Conservation (phyloP, 2,797 vertebrate species). For the Eulemur mongoz region DNA sequence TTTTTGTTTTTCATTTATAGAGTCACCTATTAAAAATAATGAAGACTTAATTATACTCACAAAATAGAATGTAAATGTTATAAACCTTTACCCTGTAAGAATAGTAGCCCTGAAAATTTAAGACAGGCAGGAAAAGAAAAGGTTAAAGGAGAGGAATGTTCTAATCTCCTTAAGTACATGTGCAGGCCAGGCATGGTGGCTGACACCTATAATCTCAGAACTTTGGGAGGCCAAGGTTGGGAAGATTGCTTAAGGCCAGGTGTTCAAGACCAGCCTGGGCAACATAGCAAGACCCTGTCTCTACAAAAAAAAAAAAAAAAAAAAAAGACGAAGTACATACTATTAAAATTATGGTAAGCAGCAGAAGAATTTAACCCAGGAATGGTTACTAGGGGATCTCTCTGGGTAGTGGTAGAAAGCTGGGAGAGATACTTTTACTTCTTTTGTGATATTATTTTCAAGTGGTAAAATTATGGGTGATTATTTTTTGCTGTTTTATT, state of each 20-base stretch:
- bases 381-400: neutral
- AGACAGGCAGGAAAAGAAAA: neutral
- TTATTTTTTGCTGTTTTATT: neutral
- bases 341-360: neutral
- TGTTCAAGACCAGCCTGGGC: neutral
- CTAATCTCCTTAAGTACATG: neutral
- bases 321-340: neutral
- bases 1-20: neutral
- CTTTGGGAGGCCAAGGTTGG: neutral
- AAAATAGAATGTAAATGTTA: neutral
- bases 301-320: neutral
- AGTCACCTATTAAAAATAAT: neutral
- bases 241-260: neutral
- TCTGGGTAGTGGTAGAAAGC: neutral
- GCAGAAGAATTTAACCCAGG: neutral
- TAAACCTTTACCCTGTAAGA: neutral
- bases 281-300: neutral
- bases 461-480: neutral
- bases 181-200: neutral
- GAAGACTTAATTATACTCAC: neutral
- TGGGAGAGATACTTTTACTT: neutral
- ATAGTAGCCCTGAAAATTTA: neutral
- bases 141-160: neutral
- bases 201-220: neutral
- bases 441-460: neutral